phyloP scores from a whole-genome alignment of 2,888 invertebrate genomes.

The Leptura quadrifasciata region DNA sequence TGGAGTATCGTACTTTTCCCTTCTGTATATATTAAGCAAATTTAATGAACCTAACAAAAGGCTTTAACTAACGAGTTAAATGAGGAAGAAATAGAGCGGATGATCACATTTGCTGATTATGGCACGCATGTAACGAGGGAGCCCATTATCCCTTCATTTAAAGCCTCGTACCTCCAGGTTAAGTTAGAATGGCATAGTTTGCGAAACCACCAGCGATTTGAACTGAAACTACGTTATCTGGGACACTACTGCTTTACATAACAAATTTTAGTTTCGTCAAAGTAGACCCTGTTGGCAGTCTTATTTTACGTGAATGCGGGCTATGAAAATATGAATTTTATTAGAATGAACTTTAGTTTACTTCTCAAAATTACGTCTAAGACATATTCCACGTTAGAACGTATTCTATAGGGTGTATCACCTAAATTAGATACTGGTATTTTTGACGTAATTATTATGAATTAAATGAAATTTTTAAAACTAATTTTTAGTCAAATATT shows the following conservation, averaged over 20 bases:
- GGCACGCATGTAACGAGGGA: conserved; percentile 50
- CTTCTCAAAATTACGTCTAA: not conserved
- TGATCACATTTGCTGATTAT: conserved; percentile 52
- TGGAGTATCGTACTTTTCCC: not conserved
- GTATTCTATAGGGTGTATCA: no score
- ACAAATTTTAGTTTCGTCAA: conserved; percentile 8
- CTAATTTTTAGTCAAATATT: no score
- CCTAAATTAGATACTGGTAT: no score
- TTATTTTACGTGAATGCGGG: not conserved
- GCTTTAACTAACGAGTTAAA: conserved; percentile 51
- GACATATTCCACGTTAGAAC: no score
- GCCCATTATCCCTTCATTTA: conserved; percentile 44
- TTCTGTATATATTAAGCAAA: conserved; percentile 46
- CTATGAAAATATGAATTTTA: not conserved
- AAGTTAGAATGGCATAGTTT: conserved; percentile 34
- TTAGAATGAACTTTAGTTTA: not conserved
- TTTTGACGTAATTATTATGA: no score
- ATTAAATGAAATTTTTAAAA: no score
- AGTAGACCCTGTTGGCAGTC: not conserved
- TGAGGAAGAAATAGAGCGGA: conserved; percentile 55
- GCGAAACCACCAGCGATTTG: conserved; percentile 42
- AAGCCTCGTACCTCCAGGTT: conserved; percentile 32
- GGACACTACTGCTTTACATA: conserved; percentile 34
- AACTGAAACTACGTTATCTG: conserved; percentile 39
- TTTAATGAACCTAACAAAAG: conserved; percentile 54